A percentile compares a stretch with the other conserved stretches of the same genome.
phyloP scores from a whole-genome alignment of 2,113 vertebrate genomes.

The Phycodurus eques region DNA sequence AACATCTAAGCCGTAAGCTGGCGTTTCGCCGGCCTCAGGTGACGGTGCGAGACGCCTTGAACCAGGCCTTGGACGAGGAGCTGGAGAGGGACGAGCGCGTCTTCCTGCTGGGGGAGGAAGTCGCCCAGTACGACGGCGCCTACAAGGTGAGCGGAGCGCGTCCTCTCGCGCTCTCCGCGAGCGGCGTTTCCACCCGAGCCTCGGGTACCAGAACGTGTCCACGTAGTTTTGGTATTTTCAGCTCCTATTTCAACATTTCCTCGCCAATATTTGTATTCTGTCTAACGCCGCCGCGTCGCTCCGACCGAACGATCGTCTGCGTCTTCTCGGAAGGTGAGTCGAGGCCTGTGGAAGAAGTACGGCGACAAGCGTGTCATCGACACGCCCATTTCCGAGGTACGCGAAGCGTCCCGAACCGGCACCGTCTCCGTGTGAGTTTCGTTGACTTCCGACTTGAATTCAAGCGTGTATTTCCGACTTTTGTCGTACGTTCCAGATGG shows the following conservation, averaged over 20 bases:
- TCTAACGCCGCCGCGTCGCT: too few species aligned
- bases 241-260: too few species aligned
- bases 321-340: conserved; percentile 78
- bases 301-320: neutral
- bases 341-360: conserved; percentile 98
- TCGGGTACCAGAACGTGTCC: too few species aligned
- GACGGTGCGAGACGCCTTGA: conserved; percentile 92
- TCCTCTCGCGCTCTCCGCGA: too few species aligned
- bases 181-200: neutral
- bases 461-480: too few species aligned
- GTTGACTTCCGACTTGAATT: neutral
- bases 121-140: conserved; percentile 97
- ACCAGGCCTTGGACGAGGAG: conserved; percentile 96
- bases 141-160: conserved; percentile 82
- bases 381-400: conserved; percentile 95
- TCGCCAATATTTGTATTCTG: too few species aligned
- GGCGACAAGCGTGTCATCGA: conserved; percentile 96
- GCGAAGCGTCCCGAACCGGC: neutral
- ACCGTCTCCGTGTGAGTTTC: neutral
- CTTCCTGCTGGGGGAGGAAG: conserved; percentile 93
- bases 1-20: too few species aligned
- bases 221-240: too few species aligned
- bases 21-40: conserved; percentile 67
- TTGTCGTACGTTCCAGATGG: conserved; percentile 80
- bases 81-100: conserved; percentile 93